Conservation (phyloP, 1,140 invertebrate species). For the Hypsibius dujardini region DNA sequence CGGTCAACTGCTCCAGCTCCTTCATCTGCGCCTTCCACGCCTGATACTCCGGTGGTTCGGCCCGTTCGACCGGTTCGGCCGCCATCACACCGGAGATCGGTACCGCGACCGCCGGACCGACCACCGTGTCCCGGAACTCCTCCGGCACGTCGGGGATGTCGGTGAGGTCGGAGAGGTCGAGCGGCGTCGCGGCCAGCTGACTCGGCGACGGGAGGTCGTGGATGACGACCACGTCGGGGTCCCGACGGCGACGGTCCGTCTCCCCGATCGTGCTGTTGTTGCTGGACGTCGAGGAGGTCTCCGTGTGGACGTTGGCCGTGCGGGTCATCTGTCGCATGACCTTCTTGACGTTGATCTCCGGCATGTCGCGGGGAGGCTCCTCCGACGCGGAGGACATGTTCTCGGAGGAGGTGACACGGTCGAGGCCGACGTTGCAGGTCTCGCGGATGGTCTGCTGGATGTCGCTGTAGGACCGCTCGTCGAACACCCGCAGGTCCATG, state of each 20-base stretch:
- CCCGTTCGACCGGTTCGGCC: not conserved
- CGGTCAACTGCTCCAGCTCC: constrained; percentile 10
- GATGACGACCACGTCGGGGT: not conserved
- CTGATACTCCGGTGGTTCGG: constrained; percentile 7
- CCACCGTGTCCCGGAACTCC: not conserved
- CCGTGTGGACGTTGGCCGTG: constrained; percentile 6
- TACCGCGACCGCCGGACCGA: not conserved
- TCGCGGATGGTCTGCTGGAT: constrained; percentile 12
- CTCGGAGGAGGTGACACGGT: not conserved
- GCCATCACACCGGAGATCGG: not conserved
- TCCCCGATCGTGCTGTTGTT: not conserved
- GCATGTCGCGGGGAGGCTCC: not conserved
- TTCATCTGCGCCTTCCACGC: constrained; percentile 17
- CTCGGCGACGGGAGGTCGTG: not conserved
- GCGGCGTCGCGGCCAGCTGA: not conserved
- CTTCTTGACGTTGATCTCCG: constrained; percentile 3
- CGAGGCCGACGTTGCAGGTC: constrained; percentile 2
- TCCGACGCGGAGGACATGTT: constrained; percentile 13
- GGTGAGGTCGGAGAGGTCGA: not conserved
- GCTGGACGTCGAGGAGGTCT: not conserved
- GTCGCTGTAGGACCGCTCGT: constrained; percentile 6
- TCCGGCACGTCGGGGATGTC: constrained; percentile 13
- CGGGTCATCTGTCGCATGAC: not conserved
- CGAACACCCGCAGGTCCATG: constrained; percentile 11
- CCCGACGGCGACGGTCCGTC: not conserved